Evolutionary conservation across 2,113 vertebrate genomes (phyloP).

Genomic region (Cynoglossus semilaevis): DNA sequence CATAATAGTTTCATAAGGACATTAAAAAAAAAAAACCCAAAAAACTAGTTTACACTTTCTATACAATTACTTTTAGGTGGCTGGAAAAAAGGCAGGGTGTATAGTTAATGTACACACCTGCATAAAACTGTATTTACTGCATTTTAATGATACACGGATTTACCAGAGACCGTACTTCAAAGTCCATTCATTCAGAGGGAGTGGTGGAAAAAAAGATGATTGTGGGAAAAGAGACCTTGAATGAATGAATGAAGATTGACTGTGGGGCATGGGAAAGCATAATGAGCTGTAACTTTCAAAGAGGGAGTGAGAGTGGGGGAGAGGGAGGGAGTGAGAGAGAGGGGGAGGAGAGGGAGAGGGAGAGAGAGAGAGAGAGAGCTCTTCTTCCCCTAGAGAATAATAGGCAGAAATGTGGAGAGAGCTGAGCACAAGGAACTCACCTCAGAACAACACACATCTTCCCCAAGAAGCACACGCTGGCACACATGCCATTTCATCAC

Average conservation of each 20-base stretch:
- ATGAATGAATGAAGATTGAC: constrained; percentile 40
- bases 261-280: constrained; percentile 58
- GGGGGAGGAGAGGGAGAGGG: background rate
- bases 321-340: no score
- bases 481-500: background rate
- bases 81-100: no score
- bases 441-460: background rate
- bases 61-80: no score
- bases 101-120: no score
- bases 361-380: constrained; percentile 20
- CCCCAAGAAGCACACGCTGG: constrained; percentile 5
- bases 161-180: no score
- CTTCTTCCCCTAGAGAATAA: constrained; percentile 59
- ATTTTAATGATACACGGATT: no score
- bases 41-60: no score
- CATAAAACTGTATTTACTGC: no score
- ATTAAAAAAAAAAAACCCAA: no score
- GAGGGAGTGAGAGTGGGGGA: no score
- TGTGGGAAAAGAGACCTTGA: constrained; percentile 45
- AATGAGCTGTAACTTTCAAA: constrained; percentile 62
- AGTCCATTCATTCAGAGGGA: no score
- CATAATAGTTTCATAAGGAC: no score
- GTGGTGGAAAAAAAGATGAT: constrained; percentile 18
- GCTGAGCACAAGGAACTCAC: constrained; percentile 50
- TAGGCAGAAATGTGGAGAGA: constrained; percentile 59